Evolutionary conservation across 2,113 vertebrate genomes (phyloP), one percentile per base, ranked within the genome.

Genomic region (Catharus minimus): DNA sequence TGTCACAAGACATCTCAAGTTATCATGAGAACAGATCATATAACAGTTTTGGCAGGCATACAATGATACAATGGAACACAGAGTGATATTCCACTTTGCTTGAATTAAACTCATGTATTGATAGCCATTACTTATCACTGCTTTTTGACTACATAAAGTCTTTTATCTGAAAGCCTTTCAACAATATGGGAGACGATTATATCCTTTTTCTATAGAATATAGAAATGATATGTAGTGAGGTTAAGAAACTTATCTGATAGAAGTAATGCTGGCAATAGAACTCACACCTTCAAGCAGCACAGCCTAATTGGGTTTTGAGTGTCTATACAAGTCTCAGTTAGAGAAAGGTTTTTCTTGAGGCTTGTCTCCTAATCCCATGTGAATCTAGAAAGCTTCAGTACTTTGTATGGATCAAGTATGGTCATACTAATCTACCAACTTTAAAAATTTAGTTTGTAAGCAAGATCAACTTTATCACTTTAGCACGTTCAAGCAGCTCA

Each of bases 391-490:
- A 83, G 10, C 58, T 83, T 89, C 69, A 79, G 32, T 9, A 71
- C 16, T 79, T 79, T 60, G 47, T 66, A 36, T 32, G 36, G 32
- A 78, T 92, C 50, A 75, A 87, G 26, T 72, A 73, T 13, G 27
- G 46, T 52, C 14, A 12, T 28, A 64, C 19, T 83, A 52, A 83
- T 81, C 44, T 67, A 47, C 16, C 9, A 62, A 47, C 38, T 71
- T 74, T 77, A 83, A 86, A 92, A 57, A 80, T 60, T 81, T 86
- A 27, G 67, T 52, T 81, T 76, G 23, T 69, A 90, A 90, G 61
- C 52, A 74, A 80, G 56, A 86, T 61, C 39, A 81, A 6, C 81
- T 81, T 72, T 82, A 86, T 73, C 36, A 82, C 27, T 82, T 71
- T n/a, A 72, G 53, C 24, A 39, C 43, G 33, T 15, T 90, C n/a